Conservation (phyloP, 2,797 vertebrate species). For the Tapera naevia region DNA sequence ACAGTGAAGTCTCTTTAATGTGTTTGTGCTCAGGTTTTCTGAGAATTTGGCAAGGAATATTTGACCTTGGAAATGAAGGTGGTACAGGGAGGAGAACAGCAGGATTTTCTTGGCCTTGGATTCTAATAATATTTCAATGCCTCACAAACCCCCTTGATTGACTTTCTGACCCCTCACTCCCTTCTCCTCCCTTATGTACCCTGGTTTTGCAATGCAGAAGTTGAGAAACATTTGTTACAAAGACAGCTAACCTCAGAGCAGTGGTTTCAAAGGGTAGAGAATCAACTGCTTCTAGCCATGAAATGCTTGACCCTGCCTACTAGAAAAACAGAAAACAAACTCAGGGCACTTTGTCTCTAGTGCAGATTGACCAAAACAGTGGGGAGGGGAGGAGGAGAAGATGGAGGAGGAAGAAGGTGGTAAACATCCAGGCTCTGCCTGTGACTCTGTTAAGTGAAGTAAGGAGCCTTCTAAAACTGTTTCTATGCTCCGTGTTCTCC, state of each 20-base stretch:
- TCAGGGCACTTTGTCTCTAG: neutral
- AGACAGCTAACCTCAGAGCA: neutral
- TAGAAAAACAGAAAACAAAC: neutral
- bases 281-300: neutral
- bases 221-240: constrained; percentile 20
- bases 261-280: neutral
- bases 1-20: neutral
- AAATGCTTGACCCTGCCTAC: neutral
- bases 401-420: neutral
- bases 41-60: constrained; percentile 35
- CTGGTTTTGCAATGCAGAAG: constrained; percentile 13
- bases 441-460: neutral
- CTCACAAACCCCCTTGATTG: neutral
- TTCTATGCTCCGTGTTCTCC: neutral
- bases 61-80: constrained; percentile 45
- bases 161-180: constrained; percentile 56
- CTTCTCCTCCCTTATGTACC: constrained; percentile 14
- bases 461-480: neutral
- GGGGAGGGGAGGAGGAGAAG: neutral
- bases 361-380: neutral
- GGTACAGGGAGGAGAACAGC: constrained; percentile 14
- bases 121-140: constrained; percentile 31
- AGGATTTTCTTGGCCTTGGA: constrained; percentile 45
- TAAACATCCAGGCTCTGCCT: neutral
- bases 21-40: constrained; percentile 33